Base-by-base conservation (phyloP, 1,140 invertebrate species). In the Caerostris darwini region DNA sequence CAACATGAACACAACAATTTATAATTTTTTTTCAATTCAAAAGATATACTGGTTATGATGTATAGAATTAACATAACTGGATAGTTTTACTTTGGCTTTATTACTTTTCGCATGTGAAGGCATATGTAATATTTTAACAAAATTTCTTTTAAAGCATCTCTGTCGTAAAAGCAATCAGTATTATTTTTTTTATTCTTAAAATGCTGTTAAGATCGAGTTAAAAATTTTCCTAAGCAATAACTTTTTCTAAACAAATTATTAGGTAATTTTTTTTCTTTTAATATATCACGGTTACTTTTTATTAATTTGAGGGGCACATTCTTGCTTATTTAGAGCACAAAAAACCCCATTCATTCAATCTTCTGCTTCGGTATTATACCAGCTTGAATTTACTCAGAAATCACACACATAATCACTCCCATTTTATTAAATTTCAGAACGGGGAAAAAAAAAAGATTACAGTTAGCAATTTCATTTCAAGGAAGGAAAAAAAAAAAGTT, bases 391-490 rank as follows among this genome's bases (percentile, higher is more conserved):
- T 59, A 88, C 86, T 64, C 50, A 59, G 86, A 64, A 57, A 83
- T 83, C 61, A 59, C 54, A 85, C 17, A 85, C 50, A 88, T 88
- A 88, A 88, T 88, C 86, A 88, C 86, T 57, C 53, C 14, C 58
- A 61, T 61, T 88, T 88, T 64, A 64, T 88, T 88, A 88, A 88
- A 88, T 88, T 88, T 64, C 83, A 34, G 17, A 54, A 83, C 17
- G 54, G 57, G 17, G 7, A 83, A 82, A 10, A 1, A 54, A 8
- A 17, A 58, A 57, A n/a, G 14, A 56, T 34, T 34, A 1, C 50
- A 77, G 71, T 77, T 77, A 50, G 34, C 71, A 53, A 77, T 77
- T 77, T 77, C 50, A 77, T 50, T 34, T 50, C 71, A 12, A 53
- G 34, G 6, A 64, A 50, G 71, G 19, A 56, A 19, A 50, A 88